These are phyloP conservation scores for Drosophila nasuta DNA, from an alignment of 1,140 invertebrate species.

Conservation along the genomic window DNA sequence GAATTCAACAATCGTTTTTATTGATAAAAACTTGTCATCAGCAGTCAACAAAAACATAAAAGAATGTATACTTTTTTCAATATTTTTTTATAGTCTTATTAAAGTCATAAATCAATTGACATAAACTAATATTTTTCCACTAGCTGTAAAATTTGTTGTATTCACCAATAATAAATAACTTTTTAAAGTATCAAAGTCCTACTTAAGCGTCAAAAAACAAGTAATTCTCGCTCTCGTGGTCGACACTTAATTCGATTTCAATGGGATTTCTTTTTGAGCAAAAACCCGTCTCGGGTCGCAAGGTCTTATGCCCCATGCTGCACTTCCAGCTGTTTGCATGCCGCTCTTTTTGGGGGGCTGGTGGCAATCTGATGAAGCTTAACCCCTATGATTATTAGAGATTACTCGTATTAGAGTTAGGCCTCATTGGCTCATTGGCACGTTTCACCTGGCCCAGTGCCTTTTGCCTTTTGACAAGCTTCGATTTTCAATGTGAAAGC, in stretches of 20 bases:
- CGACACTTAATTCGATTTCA: constrained; percentile 16
- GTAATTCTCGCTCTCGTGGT: neutral
- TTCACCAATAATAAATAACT: no score
- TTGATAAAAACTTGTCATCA: no score
- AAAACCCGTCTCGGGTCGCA: neutral
- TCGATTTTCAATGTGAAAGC: constrained; percentile 65
- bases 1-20: no score
- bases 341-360: neutral
- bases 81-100: no score
- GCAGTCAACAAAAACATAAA: no score
- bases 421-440: constrained; percentile 34
- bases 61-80: no score
- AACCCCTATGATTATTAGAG: constrained; percentile 59
- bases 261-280: constrained; percentile 8
- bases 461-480: constrained; percentile 42
- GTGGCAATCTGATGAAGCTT: constrained; percentile 43
- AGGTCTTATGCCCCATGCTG: constrained; percentile 1
- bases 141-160: no score
- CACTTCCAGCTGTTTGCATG: constrained; percentile 38
- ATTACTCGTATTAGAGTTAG: constrained; percentile 40
- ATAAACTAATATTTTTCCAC: no score
- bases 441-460: constrained; percentile 56
- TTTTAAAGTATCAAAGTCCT: no score
- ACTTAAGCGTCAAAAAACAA: no score
- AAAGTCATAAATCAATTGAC: no score